phyloP scores from a whole-genome alignment of 1,140 invertebrate species.

The Physella acuta region DNA sequence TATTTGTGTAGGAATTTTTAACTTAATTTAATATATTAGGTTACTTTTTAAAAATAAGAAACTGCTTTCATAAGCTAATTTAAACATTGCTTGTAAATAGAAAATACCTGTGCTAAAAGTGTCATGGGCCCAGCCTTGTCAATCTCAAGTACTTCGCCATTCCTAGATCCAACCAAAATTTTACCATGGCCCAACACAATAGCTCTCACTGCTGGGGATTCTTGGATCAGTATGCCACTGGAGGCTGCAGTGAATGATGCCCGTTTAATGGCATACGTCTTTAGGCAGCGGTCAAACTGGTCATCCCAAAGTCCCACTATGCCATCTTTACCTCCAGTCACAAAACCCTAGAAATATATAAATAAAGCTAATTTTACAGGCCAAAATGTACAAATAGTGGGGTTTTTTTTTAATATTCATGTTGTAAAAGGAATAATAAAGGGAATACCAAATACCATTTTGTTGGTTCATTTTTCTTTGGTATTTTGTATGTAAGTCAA shows the following conservation, averaged over 20 bases:
- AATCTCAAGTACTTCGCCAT: constrained; percentile 59
- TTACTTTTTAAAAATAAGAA: no score
- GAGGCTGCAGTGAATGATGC: constrained; percentile 43
- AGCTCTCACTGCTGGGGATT: constrained; percentile 54
- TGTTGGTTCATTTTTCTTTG: no score
- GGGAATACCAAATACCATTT: no score
- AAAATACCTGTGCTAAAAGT: constrained; percentile 54
- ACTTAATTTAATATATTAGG: no score
- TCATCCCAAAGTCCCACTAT: constrained; percentile 58
- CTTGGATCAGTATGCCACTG: constrained; percentile 46
- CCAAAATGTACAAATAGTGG: not conserved
- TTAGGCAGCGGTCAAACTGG: constrained; percentile 56
- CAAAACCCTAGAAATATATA: constrained; percentile 53
- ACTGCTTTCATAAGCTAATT: not conserved
- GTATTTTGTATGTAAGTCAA: no score
- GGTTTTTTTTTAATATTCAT: no score
- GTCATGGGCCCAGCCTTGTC: constrained; percentile 56
- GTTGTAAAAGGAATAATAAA: not conserved
- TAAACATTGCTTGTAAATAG: not conserved
- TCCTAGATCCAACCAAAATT: constrained; percentile 58
- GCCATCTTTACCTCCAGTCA: constrained; percentile 62
- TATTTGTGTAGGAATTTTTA: no score
- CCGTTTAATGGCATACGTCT: constrained; percentile 55
- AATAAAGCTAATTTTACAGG: not conserved
- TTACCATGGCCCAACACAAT: constrained; percentile 58